A percentile compares a stretch with the other conserved stretches of the same genome.
Evolutionary conservation across 2,113 vertebrate genomes (phyloP).

Genomic region (Syngnathus typhle): DNA sequence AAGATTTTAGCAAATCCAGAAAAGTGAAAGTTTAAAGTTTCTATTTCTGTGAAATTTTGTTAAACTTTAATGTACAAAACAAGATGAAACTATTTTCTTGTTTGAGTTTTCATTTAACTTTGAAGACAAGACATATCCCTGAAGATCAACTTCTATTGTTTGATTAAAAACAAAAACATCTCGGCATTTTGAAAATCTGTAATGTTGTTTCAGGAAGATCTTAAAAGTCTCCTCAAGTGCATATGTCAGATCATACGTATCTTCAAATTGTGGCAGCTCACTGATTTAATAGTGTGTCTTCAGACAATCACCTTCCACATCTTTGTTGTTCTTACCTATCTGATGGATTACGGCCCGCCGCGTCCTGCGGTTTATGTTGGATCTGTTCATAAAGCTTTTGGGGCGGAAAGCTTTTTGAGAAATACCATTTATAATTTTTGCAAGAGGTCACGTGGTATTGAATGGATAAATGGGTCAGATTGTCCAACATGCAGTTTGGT

Average conservation of each 20-base stretch:
- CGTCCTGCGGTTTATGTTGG: constrained; percentile 29
- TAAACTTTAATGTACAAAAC: no score
- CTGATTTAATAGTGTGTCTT: constrained; percentile 9
- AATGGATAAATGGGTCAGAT: neutral
- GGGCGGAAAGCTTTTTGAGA: constrained; percentile 15
- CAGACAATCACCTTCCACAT: constrained; percentile 33
- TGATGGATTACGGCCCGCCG: constrained; percentile 27
- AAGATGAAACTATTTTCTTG: no score
- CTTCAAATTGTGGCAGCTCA: neutral
- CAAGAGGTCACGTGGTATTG: constrained; percentile 2
- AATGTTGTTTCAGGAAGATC: neutral
- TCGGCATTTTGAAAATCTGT: no score
- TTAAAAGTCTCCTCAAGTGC: neutral
- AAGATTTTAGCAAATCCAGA: no score
- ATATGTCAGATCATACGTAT: neutral
- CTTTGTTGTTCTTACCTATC: constrained; percentile 27
- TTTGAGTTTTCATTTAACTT: no score
- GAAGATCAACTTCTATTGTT: no score
- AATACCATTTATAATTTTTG: constrained; percentile 11
- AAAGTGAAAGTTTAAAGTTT: no score
- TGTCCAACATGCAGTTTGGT: neutral
- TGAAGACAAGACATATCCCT: no score
- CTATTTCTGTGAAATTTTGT: no score
- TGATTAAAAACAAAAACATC: no score
- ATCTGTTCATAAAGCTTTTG: constrained; percentile 28